A percentile compares a stretch with the other conserved stretches of the same genome.
Evolutionary conservation across 1,140 invertebrate species (phyloP).

Genomic region (Lamellibrachia luymesi): DNA sequence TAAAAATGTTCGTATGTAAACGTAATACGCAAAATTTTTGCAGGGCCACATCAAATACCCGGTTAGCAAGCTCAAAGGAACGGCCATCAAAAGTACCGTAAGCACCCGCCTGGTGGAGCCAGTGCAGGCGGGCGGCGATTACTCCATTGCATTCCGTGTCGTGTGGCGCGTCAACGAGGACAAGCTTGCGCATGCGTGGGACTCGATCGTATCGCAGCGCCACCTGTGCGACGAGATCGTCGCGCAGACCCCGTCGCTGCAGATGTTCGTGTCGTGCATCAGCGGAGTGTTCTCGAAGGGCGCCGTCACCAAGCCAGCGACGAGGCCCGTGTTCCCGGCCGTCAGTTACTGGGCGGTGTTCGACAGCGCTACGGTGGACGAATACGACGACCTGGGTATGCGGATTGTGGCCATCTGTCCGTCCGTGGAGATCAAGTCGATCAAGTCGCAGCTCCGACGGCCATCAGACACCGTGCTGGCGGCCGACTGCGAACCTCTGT

Average conservation of each 20-base stretch:
- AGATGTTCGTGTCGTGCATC: constrained; percentile 3
- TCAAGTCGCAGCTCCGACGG: neutral
- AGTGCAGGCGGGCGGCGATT: neutral
- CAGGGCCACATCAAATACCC: constrained; percentile 3
- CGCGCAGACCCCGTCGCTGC: neutral
- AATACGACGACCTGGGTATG: neutral
- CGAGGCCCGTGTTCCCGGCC: neutral
- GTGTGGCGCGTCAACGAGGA: neutral
- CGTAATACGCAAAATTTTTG: neutral
- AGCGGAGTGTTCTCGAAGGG: neutral
- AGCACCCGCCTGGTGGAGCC: neutral
- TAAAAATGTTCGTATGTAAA: neutral
- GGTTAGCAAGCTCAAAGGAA: neutral
- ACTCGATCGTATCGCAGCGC: neutral
- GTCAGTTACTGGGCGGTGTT: neutral
- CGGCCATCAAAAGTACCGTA: neutral
- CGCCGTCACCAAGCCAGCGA: neutral
- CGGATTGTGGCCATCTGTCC: neutral
- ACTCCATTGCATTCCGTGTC: neutral
- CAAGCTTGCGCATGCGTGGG: neutral
- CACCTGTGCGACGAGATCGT: neutral
- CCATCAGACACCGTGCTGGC: neutral
- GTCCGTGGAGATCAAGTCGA: neutral
- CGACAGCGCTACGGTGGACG: neutral
- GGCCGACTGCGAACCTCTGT: neutral